Base-by-base conservation (phyloP, 2,113 vertebrate species). In the Morphnarchus princeps region DNA sequence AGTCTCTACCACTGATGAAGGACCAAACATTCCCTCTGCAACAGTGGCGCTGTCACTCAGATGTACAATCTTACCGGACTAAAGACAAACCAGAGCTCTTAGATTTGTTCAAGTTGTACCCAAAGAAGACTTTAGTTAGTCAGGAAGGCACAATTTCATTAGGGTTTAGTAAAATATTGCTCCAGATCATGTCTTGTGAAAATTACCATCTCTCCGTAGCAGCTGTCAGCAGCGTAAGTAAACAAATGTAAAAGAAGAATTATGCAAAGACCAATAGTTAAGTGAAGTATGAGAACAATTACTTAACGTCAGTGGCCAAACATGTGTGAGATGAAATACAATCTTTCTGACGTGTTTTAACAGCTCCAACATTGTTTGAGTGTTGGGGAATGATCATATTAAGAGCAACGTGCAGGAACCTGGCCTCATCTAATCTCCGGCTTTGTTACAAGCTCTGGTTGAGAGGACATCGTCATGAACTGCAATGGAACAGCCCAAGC, bases 41-140 rank as follows among this genome's bases (percentile, higher is more conserved):
- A 72, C 31, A 61, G 38, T 9, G 55, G 34, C 67, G 19, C 11
- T 14, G 7, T 26, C 43, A 54, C 32, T 34, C 36, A 87, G 21
- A 45, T 3, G 4, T 21, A 55, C 3, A 6, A 71, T 26, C 31
- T 38, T 10, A 50, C 5, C 3, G 0, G 15, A 34, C 24, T 55
- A 14, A 26, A 63, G 66, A 74, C 36, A 65, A 73, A 78, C 16
- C 14, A 29, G 47, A 61, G 31, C 31, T 72, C 16, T 36, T 45
- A 71, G 16, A 32, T 42, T 67, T 63, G 22, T 67, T 47, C 38
- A 61, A 40, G 43, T 19, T 36, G 43, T 58, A 52, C 43, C 32
- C 52, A 57, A 70, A 38, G 13, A 63, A 69, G 11, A 49, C 20
- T 78, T 65, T 3, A 69, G 49, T 17, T 52, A 32, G 32, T 9